phyloP scores from a whole-genome alignment of 64 coral and sea anemone species.

The Anthopleura sola region DNA sequence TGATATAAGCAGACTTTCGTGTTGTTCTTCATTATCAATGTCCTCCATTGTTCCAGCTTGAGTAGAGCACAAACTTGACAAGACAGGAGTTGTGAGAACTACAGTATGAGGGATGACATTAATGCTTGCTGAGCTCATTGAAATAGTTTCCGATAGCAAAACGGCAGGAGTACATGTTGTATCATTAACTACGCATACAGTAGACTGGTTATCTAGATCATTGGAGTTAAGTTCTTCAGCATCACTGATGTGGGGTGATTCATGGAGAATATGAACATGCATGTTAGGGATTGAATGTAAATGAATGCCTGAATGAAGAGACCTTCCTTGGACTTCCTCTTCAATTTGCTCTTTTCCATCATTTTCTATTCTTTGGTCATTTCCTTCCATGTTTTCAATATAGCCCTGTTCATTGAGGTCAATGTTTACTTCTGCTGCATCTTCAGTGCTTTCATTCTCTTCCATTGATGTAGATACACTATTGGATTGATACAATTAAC shows the following conservation, averaged over 20 bases:
- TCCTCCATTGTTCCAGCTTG: constrained; percentile 53
- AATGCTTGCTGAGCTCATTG: constrained; percentile 62
- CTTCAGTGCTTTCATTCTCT: not conserved
- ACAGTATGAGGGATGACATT: constrained; percentile 69
- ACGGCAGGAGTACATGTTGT: constrained; percentile 36
- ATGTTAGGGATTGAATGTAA: not conserved
- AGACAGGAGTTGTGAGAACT: constrained; percentile 73
- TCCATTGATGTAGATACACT: not conserved
- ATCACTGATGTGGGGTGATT: not conserved
- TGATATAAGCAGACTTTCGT: constrained; percentile 38
- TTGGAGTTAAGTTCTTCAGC: not conserved
- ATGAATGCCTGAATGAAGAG: constrained; percentile 1
- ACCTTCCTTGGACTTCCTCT: not conserved
- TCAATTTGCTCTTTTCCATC: not conserved
- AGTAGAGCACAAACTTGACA: constrained; percentile 65
- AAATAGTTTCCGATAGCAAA: constrained; percentile 55
- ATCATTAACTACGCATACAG: not conserved
- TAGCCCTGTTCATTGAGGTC: not conserved
- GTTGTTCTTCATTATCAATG: constrained; percentile 46
- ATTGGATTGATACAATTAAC: not conserved
- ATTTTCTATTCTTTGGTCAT: not conserved
- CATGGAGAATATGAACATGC: constrained; percentile 5
- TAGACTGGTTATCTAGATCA: not conserved
- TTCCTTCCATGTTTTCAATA: not conserved
- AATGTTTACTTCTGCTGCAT: not conserved